phyloP scores from a whole-genome alignment of 2,113 vertebrate species.

The Circaetus cinerascens region DNA sequence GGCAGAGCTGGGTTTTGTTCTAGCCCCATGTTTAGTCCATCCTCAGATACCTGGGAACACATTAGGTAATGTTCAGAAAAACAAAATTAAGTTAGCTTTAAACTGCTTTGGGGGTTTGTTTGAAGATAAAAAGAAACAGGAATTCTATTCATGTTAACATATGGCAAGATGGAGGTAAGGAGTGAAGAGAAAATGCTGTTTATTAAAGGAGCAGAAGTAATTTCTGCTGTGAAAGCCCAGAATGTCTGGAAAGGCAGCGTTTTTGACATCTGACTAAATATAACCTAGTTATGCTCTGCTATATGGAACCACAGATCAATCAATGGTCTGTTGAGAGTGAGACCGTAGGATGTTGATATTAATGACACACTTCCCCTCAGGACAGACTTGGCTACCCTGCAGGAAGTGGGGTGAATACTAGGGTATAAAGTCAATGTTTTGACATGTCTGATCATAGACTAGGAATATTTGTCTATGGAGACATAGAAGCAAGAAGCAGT shows the following conservation, averaged over 20 bases:
- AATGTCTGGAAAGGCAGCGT: neutral
- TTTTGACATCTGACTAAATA: constrained; percentile 44
- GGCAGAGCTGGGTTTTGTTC: neutral
- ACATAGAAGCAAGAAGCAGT: neutral
- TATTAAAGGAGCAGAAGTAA: neutral
- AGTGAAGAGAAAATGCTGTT: neutral
- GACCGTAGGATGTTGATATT: constrained; percentile 41
- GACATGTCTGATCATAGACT: neutral
- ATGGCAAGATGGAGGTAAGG: neutral
- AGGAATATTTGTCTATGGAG: neutral
- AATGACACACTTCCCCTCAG: constrained; percentile 48
- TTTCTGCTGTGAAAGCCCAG: neutral
- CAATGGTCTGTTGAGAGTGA: constrained; percentile 10
- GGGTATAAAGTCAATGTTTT: constrained; percentile 41
- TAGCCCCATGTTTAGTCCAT: neutral
- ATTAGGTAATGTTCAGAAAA: neutral
- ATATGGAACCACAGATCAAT: constrained; percentile 27
- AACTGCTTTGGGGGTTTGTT: neutral
- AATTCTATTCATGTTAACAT: neutral
- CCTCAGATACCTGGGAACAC: neutral
- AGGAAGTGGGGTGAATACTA: constrained; percentile 41
- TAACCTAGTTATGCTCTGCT: neutral
- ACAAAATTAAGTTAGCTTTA: neutral
- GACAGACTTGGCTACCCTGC: constrained; percentile 42
- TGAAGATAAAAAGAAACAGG: neutral